Evolutionary conservation across 2,797 vertebrate species (phyloP).

Genomic region (Dipus sagitta): DNA sequence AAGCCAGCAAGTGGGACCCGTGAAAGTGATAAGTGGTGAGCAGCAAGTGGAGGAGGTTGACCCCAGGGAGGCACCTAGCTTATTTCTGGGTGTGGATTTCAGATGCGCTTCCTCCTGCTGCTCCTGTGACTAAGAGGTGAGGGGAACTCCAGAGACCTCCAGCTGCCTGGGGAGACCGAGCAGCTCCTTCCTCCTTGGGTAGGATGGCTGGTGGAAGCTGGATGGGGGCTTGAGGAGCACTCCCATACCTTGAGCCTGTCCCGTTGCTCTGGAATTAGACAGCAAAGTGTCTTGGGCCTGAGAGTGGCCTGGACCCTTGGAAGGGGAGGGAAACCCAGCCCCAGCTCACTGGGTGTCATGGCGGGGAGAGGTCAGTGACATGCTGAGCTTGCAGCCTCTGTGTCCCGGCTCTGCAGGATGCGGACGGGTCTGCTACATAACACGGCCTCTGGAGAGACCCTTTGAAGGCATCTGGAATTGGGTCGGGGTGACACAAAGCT

Average conservation of each 20-base stretch:
- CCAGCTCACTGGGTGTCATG: not conserved
- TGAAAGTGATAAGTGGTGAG: not conserved
- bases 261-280: not conserved
- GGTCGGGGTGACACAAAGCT: too few species aligned
- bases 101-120: too few species aligned
- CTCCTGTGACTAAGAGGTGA: not conserved
- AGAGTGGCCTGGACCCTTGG: not conserved
- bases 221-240: rapidly evolving
- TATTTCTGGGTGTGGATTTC: not conserved
- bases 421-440: not conserved
- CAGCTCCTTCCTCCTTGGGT: not conserved
- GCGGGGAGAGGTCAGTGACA: not conserved
- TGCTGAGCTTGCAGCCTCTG: not conserved
- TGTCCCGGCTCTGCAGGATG: rapidly evolving
- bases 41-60: not conserved
- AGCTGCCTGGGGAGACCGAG: not conserved
- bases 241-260: not conserved
- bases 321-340: not conserved
- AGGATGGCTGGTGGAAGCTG: not conserved
- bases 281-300: not conserved
- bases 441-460: not conserved
- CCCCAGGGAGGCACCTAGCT: rapidly evolving
- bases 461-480: not conserved
- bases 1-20: not conserved
- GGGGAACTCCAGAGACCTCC: not conserved